Evolutionary conservation across 2,888 invertebrate genomes (phyloP), one percentile per base, ranked within the genome.

Genomic region (Chloroclystis v-ata): DNA sequence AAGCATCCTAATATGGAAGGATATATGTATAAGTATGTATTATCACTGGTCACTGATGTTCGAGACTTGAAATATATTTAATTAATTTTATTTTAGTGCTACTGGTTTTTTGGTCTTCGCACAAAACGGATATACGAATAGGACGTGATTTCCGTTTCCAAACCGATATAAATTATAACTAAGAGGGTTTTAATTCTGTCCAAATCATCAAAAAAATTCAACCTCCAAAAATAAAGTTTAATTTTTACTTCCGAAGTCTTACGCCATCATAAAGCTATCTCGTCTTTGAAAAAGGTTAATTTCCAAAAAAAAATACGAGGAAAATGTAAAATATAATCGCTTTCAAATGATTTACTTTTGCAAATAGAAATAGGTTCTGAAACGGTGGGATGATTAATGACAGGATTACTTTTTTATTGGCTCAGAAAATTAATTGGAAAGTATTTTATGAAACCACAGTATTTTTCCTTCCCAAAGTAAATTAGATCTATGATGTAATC

Each of bases 201-300:
- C 32, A 16, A 32, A 10, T 20, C 10, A 35, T 35, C n/a, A 1
- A 32, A 33, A 6, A n/a, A 10, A 20, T 16, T 16, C 20, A 11
- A 7, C 7, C 20, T 20, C 11, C 5, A 16, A 16, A 35, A 20
- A 6, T 10, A 35, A 5, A 8, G 8, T 11, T 35, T 7, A 1
- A 10, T 35, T n/a, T 14, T 16, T 10, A 20, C 20, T 20, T 32
- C 20, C 11, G 10, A 11, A 24, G 35, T 35, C 20, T 16, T 35
- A 24, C 7, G 35, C 16, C 14, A 20, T 20, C 35, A 35, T 35
- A 20, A 35, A 5, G 33, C 33, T 33, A 10, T 35, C 11, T 10
- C n/a, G 11, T 9, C 35, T 20, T 38, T 29, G 32, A 16, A 33
- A 32, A 33, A 20, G 32, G 32, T 10, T 33, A 33, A 33, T 14